Evolutionary conservation across 2,113 vertebrate species (phyloP).

Genomic region (Saccopteryx bilineata): DNA sequence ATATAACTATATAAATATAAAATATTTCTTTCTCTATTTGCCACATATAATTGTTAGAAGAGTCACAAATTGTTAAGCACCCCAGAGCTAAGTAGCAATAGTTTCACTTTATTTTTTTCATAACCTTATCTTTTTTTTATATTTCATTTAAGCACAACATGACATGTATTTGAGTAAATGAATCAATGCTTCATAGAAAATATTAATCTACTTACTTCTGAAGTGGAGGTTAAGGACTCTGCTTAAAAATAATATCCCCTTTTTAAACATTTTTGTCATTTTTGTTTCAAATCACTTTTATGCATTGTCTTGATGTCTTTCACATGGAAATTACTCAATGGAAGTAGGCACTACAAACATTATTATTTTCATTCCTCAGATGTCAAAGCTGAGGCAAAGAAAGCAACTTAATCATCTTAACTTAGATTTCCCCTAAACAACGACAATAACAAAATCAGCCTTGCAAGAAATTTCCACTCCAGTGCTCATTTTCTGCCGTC

Average conservation of each 20-base stretch:
- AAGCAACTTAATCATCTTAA: conserved; percentile 64
- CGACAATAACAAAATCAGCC: conserved; percentile 74
- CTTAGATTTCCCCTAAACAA: conserved; percentile 64
- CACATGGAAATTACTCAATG: neutral
- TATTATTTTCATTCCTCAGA: conserved; percentile 74
- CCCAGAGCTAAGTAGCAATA: neutral
- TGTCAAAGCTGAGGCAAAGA: conserved; percentile 57
- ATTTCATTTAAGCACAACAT: conserved; percentile 20
- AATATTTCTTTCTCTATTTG: neutral
- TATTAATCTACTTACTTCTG: conserved; percentile 24
- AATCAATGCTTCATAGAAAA: neutral
- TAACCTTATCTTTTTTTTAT: neutral
- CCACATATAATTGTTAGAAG: neutral
- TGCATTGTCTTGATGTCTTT: neutral
- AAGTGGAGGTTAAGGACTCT: neutral
- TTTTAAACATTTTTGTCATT: neutral
- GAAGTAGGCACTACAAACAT: conserved; percentile 29
- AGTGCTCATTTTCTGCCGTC: conserved; percentile 78
- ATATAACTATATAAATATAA: neutral
- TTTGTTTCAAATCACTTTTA: neutral
- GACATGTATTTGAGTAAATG: neutral
- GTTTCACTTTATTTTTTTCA: conserved; percentile 43
- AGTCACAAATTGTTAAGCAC: neutral
- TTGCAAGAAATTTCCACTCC: conserved; percentile 71
- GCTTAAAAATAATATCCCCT: neutral